Evolutionary conservation across 1,140 invertebrate genomes (phyloP), one percentile per base, ranked within the genome.

Genomic region (Oryctes rhinoceros): DNA sequence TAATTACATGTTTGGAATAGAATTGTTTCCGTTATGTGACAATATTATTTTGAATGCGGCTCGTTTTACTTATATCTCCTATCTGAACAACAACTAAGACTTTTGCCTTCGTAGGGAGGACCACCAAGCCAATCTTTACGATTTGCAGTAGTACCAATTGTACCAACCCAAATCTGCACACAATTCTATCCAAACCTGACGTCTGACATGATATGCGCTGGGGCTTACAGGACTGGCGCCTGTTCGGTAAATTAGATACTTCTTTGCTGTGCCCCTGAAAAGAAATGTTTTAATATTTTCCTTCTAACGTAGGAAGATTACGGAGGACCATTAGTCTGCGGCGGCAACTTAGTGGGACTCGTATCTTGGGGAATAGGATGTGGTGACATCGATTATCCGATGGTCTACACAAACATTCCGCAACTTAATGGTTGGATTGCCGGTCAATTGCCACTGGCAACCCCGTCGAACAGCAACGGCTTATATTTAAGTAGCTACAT

Each of bases 151-250:
- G 53, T 59, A 59, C 53, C 53, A 18, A 6, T 59, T 18, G 4
- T 59, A 18, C 3, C 53, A 59, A 4, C 18, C n/a, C 1, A 0
- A 59, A 7, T 6, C n/a, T 59, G 53, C 53, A 3, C 20, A 6
- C 15, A n/a, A 59, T 4, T 6, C 18, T 59, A 59, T 59, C 15
- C 13, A 15, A 18, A 44, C 3, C n/a, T 79, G 5, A n/a, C 44
- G n/a, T 9, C 30, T n/a, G 65, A 35, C 0, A 79, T 79, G 78
- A 13, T 79, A 13, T 79, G 78, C 30, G 78, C 78, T 49, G 78
- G 78, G 7, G 13, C 44, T 47, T 20, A 47, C 11, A 71, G 53
- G n/a, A n/a, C 2, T 59, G 78, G 74, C 9, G 65, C 78, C 11
- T 79, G 78, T 48, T 15, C 20, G 67, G 78, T 79, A 79, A 74